These are phyloP conservation scores for Chaetodon trifasciatus DNA, from an alignment of 2,797 vertebrate genomes.

Conservation along the genomic window DNA sequence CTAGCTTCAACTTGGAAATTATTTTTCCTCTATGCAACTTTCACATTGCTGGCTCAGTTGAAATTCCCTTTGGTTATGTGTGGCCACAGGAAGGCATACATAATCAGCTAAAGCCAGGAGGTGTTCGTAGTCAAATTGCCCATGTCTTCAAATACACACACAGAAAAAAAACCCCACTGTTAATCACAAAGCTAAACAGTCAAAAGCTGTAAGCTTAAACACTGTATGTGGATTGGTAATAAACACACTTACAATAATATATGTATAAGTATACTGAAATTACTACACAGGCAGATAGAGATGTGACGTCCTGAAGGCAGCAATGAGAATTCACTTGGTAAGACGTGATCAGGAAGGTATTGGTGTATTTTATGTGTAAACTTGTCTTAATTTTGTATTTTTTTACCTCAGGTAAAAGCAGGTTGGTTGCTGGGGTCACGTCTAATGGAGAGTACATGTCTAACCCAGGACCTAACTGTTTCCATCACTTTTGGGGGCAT, in stretches of 20 bases:
- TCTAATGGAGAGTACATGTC: neutral
- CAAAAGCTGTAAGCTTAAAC: neutral
- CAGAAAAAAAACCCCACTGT: neutral
- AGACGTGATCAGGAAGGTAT: neutral
- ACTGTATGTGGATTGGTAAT: neutral
- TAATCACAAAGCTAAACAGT: neutral
- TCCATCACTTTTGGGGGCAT: no score
- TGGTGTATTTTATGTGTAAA: neutral
- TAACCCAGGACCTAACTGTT: neutral
- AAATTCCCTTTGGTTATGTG: neutral
- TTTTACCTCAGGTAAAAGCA: neutral
- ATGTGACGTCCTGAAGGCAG: neutral
- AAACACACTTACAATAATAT: neutral
- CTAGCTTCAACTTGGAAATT: neutral
- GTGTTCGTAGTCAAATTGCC: neutral
- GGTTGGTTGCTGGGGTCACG: slow-evolving; percentile 17
- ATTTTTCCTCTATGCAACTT: slow-evolving; percentile 1
- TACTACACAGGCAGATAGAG: neutral
- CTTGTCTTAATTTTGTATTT: neutral
- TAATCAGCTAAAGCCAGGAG: neutral
- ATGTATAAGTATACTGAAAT: neutral
- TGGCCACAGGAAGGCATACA: neutral
- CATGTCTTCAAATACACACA: neutral
- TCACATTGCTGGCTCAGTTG: neutral
- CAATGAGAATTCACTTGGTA: neutral